Percentiles rank a stretch among this genome's conserved stretches.
phyloP scores from a whole-genome alignment of 30 jellyfish, hydroid and myxozoan species.

The Cassiopea xamachana region DNA sequence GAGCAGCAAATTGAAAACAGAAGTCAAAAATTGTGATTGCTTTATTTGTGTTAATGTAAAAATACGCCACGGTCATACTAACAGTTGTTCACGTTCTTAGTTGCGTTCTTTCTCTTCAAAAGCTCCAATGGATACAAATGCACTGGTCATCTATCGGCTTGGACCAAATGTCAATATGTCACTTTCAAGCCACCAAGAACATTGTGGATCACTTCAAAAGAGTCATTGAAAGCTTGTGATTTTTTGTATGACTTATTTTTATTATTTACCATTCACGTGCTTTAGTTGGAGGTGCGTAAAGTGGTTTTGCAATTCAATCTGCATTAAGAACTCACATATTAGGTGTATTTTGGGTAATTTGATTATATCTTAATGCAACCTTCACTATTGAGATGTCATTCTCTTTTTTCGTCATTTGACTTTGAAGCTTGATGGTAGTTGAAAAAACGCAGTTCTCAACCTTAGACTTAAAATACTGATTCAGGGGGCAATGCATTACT shows the following conservation, averaged over 20 bases:
- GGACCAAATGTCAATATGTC: conserved; percentile 88
- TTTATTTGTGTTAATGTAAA: no score
- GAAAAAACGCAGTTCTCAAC: no score
- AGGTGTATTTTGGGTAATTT: no score
- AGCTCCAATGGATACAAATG: conserved; percentile 91
- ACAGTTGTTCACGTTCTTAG: neutral
- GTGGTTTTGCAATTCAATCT: neutral
- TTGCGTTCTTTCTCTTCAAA: neutral
- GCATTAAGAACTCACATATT: no score
- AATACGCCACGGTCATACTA: neutral
- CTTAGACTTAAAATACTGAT: no score
- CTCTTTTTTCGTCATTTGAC: no score
- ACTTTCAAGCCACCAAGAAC: conserved; percentile 89
- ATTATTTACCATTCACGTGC: neutral
- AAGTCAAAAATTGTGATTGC: no score
- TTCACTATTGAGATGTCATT: no score
- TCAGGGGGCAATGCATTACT: no score
- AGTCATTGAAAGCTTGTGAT: conserved; percentile 55
- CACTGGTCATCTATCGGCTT: conserved; percentile 91
- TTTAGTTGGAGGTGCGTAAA: neutral
- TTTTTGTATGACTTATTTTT: conserved; percentile 66
- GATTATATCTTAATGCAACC: no score
- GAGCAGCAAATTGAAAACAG: no score
- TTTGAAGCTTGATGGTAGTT: no score
- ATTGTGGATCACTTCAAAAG: conserved; percentile 60